Base-by-base conservation (phyloP, 2,888 invertebrate species). In the Eudemis profundana region DNA sequence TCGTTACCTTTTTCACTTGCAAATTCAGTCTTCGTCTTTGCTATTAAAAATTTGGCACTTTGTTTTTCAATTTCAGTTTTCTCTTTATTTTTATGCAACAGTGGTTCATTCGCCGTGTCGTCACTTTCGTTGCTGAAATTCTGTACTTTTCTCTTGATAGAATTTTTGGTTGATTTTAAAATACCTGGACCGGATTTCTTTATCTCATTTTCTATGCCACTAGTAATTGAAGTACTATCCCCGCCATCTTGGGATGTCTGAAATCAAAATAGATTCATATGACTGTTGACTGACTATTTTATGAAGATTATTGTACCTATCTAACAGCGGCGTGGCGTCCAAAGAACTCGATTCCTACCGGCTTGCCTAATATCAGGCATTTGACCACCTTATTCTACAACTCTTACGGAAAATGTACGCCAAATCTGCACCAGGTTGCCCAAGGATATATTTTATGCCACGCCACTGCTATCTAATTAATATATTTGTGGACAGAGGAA, bases 221-320 rank as follows among this genome's bases (percentile, higher is more conserved):
- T 90, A 53, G 86, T 86, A 68, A 87, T 79, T 62, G 89, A 89
- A 66, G 84, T 82, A 60, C 82, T 75, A 68, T 92, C 92, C 60
- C 85, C 86, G 40, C 85, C 87, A 64, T 91, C 90, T 76, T 89
- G 86, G 68, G 91, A 92, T 53, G 87, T 82, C 93, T 93, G 84
- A 40, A 85, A 87, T 0, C 12, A 23, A 53, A 61, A 21, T 14
- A 21, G 23, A 33, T 3, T 56, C n/a, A n/a, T n/a, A n/a, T n/a
- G n/a, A 2, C 19, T 56, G 1, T 8, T 27, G 4, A 1, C 2
- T 17, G 33, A 15, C 10, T 1, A 15, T 1, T 17, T 7, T 10
- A 14, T 44, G 5, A 27, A 12, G n/a, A 17, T 21, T 27, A 14
- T 3, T 10, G 7, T 33, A 33, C 23, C 3, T 23, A n/a, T n/a